Conservation (phyloP, 2,888 invertebrate genomes). For the Aporophyla lueneburgensis region DNA sequence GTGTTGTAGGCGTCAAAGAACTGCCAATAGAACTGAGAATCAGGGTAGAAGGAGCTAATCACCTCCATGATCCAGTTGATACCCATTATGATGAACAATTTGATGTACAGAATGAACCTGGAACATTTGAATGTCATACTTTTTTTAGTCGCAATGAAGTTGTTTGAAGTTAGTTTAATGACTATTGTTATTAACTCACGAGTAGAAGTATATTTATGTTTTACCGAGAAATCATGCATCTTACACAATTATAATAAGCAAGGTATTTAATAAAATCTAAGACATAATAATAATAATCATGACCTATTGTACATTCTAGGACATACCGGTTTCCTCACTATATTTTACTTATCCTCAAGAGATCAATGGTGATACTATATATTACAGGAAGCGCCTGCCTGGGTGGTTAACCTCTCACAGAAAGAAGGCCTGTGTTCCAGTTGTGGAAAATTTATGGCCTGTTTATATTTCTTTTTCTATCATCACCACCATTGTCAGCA, state of each 20-base stretch:
- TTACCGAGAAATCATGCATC: no score
- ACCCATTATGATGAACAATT: constrained; percentile 94
- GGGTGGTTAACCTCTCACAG: neutral
- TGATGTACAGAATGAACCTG: constrained; percentile 93
- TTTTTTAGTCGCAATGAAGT: constrained; percentile 55
- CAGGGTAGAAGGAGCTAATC: constrained; percentile 90
- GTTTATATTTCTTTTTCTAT: neutral
- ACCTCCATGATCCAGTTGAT: constrained; percentile 94
- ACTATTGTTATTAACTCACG: neutral
- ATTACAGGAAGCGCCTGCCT: neutral
- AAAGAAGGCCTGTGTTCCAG: neutral
- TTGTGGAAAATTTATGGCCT: no score
- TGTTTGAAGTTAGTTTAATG: constrained; percentile 26
- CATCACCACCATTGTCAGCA: neutral
- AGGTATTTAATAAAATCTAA: neutral
- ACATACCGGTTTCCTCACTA: neutral
- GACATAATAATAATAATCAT: neutral
- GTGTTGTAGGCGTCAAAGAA: constrained; percentile 85
- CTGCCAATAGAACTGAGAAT: constrained; percentile 89
- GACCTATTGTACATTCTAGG: neutral
- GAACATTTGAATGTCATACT: constrained; percentile 65
- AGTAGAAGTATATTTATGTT: neutral
- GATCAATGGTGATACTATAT: no score
- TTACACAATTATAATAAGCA: no score
- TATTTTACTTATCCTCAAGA: neutral